phyloP scores from a whole-genome alignment of 2,113 vertebrate species.

The Cathartes aura region DNA sequence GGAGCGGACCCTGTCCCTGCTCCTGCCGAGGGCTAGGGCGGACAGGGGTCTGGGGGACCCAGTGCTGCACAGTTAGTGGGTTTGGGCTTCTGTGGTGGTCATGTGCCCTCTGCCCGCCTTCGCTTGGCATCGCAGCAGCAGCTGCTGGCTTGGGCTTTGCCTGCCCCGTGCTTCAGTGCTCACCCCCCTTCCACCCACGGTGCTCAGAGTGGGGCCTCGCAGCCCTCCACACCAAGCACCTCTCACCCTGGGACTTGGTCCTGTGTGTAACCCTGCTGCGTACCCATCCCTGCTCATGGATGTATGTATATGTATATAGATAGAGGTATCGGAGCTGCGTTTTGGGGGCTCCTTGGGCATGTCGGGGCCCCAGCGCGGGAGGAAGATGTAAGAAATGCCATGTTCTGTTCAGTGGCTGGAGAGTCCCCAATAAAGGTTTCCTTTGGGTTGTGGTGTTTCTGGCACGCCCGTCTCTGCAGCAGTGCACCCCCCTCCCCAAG shows the following conservation, averaged over 20 bases:
- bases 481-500: fast-evolving
- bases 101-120: background rate
- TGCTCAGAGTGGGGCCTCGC: background rate
- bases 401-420: background rate
- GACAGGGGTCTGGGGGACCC: background rate
- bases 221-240: fast-evolving
- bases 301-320: constrained; percentile 52
- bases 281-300: background rate
- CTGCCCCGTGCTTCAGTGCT: constrained; percentile 37
- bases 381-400: constrained; percentile 44
- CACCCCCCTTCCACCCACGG: fast-evolving
- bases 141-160: constrained; percentile 15
- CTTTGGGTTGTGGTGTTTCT: background rate
- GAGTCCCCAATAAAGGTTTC: constrained; percentile 34
- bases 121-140: background rate
- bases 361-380: fast-evolving
- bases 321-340: background rate
- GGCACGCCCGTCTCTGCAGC: background rate
- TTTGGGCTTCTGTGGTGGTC: background rate
- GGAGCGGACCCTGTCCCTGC: background rate
- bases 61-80: background rate
- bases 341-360: background rate
- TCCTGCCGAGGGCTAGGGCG: background rate
- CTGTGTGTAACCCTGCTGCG: background rate
- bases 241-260: background rate